A percentile compares a stretch with the other conserved stretches of the same genome.
Conservation (phyloP, 2,888 invertebrate species). For the Thymelicus acteon region DNA sequence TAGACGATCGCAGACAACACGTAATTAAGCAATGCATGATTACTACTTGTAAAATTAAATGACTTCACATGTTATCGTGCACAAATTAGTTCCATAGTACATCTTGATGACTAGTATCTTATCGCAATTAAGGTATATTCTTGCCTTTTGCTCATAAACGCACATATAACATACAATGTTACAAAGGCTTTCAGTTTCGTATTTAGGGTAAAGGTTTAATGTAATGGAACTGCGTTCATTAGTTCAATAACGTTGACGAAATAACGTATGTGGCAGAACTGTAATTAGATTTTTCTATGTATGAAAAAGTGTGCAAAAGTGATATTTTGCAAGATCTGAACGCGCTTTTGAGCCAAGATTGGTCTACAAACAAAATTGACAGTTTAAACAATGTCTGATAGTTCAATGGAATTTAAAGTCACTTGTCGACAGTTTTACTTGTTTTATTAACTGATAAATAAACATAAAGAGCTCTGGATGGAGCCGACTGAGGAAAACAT, state of each 20-base stretch:
- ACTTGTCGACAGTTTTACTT: constrained; percentile 28
- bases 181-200: not conserved
- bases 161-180: constrained; percentile 1
- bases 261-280: no score
- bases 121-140: constrained; percentile 23
- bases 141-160: constrained; percentile 20
- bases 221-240: not conserved
- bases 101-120: constrained; percentile 30
- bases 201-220: not conserved
- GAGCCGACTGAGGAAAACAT: constrained; percentile 45
- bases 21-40: constrained; percentile 33
- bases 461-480: constrained; percentile 41
- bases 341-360: no score
- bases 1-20: constrained; percentile 20
- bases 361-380: no score
- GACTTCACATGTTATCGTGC: constrained; percentile 31
- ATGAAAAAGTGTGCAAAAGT: no score
- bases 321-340: no score
- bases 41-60: constrained; percentile 25
- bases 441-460: constrained; percentile 39
- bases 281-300: no score
- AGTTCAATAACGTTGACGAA: no score
- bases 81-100: constrained; percentile 33
- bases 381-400: not conserved
- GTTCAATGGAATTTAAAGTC: constrained; percentile 5